A percentile compares a stretch with the other conserved stretches of the same genome.
These are phyloP conservation scores for Chelonus insularis DNA, from an alignment of 1,140 invertebrate genomes.

Conservation along the genomic window DNA sequence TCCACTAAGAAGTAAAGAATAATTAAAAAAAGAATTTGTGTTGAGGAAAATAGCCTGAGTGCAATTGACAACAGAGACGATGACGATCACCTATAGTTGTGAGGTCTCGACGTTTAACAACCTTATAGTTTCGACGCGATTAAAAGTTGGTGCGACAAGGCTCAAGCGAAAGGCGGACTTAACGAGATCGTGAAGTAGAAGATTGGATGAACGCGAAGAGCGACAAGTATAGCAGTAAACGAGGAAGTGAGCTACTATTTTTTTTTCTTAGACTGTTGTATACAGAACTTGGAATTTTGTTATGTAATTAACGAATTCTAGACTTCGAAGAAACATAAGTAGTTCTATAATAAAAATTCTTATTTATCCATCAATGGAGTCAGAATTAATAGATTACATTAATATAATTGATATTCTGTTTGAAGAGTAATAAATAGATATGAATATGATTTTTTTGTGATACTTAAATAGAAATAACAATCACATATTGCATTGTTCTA, in stretches of 20 bases:
- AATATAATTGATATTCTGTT: no score
- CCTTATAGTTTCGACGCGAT: conserved; percentile 18
- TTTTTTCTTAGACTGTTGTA: not conserved
- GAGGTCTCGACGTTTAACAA: conserved; percentile 3
- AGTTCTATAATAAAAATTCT: no score
- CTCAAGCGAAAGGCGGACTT: conserved; percentile 16
- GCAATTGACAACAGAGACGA: not conserved
- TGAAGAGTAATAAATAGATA: no score
- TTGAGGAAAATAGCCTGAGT: conserved; percentile 9
- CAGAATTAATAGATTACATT: no score
- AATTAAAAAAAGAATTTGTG: not conserved
- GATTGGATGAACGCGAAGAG: conserved; percentile 12
- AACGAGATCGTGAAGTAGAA: conserved; percentile 18
- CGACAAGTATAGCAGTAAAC: conserved; percentile 3
- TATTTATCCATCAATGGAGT: no score
- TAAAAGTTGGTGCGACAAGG: conserved; percentile 19
- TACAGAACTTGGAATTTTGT: not conserved
- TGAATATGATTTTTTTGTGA: no score
- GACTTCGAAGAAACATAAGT: no score
- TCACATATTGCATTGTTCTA: no score
- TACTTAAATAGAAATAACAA: no score
- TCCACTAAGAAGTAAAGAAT: not conserved
- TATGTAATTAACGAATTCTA: not conserved
- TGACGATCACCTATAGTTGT: not conserved
- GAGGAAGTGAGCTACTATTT: conserved; percentile 7